Percentiles rank a stretch among this genome's conserved stretches.
phyloP scores from a whole-genome alignment of 2,113 vertebrate genomes.

The Psittacula cyanocephala region DNA sequence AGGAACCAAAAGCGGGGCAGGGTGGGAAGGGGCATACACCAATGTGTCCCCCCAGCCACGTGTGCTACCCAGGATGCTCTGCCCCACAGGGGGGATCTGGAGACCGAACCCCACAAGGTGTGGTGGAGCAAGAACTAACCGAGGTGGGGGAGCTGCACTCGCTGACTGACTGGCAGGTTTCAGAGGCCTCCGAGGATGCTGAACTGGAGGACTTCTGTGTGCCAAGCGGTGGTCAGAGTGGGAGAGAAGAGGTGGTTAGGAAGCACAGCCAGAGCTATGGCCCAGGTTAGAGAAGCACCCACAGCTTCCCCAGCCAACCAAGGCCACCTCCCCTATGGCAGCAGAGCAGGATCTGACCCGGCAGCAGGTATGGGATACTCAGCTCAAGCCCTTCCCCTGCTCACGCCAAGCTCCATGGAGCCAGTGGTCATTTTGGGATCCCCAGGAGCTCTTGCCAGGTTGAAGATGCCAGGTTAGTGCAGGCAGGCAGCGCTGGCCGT shows the following conservation, averaged over 20 bases:
- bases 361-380: accelerated
- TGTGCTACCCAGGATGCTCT: background rate
- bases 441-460: background rate
- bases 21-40: accelerated
- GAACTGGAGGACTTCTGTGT: conserved; percentile 96
- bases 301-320: background rate
- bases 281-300: background rate
- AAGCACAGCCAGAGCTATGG: background rate
- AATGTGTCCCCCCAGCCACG: accelerated
- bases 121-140: conserved; percentile 79
- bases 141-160: conserved; percentile 97
- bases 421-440: background rate
- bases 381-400: background rate
- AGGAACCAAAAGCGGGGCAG: accelerated
- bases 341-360: accelerated
- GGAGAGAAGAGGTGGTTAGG: conserved; percentile 11
- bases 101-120: background rate
- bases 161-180: conserved; percentile 97
- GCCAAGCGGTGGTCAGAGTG: background rate
- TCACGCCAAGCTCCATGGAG: background rate
- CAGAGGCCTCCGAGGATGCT: conserved; percentile 95
- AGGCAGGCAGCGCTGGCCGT: background rate
- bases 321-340: background rate
- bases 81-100: background rate
- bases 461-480: background rate